Base-by-base conservation (phyloP, 1,140 invertebrate species). In the Drosophila lini region DNA sequence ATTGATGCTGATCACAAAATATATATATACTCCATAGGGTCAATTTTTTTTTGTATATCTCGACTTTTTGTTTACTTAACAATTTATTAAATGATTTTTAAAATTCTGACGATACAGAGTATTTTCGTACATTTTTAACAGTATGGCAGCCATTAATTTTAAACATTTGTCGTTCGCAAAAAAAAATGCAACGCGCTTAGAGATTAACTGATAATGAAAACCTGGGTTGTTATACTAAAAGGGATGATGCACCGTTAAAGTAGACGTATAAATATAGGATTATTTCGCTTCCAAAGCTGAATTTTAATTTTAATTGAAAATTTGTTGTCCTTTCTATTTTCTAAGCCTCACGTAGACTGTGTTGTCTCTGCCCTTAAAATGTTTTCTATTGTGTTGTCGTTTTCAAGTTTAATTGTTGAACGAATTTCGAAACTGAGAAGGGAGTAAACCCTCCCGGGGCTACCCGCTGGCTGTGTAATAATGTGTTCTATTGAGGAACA, bases 351-450 rank as follows among this genome's bases (percentile, higher is more conserved):
- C 15, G 19, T 32, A 47, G 45, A 8, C 44, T 15, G 22, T 25
- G 55, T 60, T 63, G 36, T 64, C 55, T 53, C 61, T 67, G 59
- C 16, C 40, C 57, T 38, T 59, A 65, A 69, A 71, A 45, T 83
- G 59, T 74, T 45, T 44, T 41, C 57, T 59, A 38, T 78, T 81
- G 81, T 81, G 81, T 84, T 86, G 81, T 86, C 68, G 73, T 84
- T 81, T 85, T 78, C 52, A 85, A 81, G 81, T 85, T 78, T 25
- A 63, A 85, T 85, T 84, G 78, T 81, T 74, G 41, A 61, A 41
- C 56, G 25, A 55, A 55, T 42, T 57, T 52, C 56, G n/a, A 25
- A 62, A 61, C 40, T 42, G 41, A 34, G 68, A 64, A 55, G 62
- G 69, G 75, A 65, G 34, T 38, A 34, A 36, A 42, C 41, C 52